A percentile compares a stretch with the other conserved stretches of the same genome.
Conservation (phyloP, 2,888 invertebrate species). For the Ophion ventricosus region DNA sequence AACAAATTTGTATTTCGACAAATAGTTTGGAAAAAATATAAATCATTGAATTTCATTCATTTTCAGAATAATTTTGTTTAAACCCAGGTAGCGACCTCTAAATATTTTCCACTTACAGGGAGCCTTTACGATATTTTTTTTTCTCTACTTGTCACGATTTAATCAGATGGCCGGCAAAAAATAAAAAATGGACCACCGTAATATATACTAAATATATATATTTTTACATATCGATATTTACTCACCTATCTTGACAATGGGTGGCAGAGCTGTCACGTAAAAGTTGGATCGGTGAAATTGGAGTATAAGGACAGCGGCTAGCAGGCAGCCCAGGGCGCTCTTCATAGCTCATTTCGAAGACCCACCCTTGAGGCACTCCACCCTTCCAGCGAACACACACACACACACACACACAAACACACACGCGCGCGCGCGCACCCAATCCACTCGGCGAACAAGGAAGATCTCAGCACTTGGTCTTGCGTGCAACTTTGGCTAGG, state of each 20-base stretch:
- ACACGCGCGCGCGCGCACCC: slow-evolving; percentile 56
- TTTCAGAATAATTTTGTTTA: no score
- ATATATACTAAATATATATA: neutral
- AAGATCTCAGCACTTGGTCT: slow-evolving; percentile 35
- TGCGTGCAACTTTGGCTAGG: slow-evolving; percentile 3
- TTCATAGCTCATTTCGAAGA: slow-evolving; percentile 83
- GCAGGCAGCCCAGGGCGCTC: slow-evolving; percentile 81
- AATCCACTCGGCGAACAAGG: slow-evolving; percentile 52
- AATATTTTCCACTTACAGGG: no score
- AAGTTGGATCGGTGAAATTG: slow-evolving; percentile 77
- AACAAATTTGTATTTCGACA: no score
- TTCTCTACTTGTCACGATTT: no score
- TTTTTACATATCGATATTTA: slow-evolving; percentile 31
- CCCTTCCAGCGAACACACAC: slow-evolving; percentile 71
- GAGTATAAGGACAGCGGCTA: slow-evolving; percentile 80
- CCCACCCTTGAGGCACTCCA: slow-evolving; percentile 75
- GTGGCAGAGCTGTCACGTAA: slow-evolving; percentile 78
- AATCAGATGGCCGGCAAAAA: no score
- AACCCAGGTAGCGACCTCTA: no score
- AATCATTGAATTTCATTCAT: no score
- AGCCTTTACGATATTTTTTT: no score
- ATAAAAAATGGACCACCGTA: no score
- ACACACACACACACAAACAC: slow-evolving; percentile 68
- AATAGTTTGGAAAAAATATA: no score
- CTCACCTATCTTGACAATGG: slow-evolving; percentile 82